Evolutionary conservation across 2,113 vertebrate genomes (phyloP), one percentile per base, ranked within the genome.

Genomic region (Otus sunia): DNA sequence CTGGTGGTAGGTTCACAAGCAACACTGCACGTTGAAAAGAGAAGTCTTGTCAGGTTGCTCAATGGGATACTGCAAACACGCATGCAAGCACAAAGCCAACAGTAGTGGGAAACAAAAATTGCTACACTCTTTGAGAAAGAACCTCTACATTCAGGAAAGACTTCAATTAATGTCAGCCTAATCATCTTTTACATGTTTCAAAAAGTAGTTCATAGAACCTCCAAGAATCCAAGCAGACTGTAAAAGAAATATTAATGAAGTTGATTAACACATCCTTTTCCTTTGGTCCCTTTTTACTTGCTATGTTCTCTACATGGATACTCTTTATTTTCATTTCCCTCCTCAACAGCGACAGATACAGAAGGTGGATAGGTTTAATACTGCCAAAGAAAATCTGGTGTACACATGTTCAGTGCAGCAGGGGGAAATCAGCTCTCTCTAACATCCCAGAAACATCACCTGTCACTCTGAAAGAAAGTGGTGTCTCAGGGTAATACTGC

Each of bases 361-460:
- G 79, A 71, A 47, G 39, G 53, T 45, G 30, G 34, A 79, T 25
- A 49, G 20, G 21, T 81, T 90, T 73, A 88, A 85, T 59, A 92
- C 3, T 75, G 66, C 74, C 60, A 85, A 63, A 87, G 36, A 73
- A 91, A 92, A 91, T 49, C 59, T 86, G 69, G 45, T 39, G 13
- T 64, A 78, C 56, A 60, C 79, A 39, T 49, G 76, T 94, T 93
- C 67, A 59, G 62, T 83, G 76, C 83, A 96, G 69, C 67, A 84
- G 64, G 7, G 16, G 53, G 26, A 93, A 92, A 71, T 56, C 23
- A 88, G 25, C 45, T 78, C n/a, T 81, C 79, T 91, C 71, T 66
- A 78, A 88, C 69, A 73, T 67, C 83, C 62, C 75, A 93, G 64
- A 72, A 91, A 84, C 72, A 88, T 95, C 75, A 96, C 72, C 68